Conservation (phyloP, 2,113 vertebrate species). For the Thymallus thymallus region DNA sequence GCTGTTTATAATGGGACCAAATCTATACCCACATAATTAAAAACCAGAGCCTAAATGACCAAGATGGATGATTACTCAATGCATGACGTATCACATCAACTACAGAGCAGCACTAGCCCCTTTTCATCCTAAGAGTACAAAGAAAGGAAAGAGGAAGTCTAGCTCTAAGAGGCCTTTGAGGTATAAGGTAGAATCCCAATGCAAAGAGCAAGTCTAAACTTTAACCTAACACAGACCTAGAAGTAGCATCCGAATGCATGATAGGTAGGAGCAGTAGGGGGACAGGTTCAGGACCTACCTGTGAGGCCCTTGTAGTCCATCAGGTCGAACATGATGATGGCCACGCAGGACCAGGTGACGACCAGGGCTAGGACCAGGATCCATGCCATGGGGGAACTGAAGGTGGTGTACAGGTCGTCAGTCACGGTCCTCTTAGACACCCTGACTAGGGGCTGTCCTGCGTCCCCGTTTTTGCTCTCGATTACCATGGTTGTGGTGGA, state of each 20-base stretch:
- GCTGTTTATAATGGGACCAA: too few relatives aligned
- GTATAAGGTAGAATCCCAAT: neutral
- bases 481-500: conserved; percentile 84
- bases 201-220: neutral
- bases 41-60: too few relatives aligned
- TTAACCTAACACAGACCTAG: conserved; percentile 8
- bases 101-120: too few relatives aligned
- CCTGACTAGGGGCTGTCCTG: conserved; percentile 64
- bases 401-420: conserved; percentile 85
- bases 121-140: too few relatives aligned
- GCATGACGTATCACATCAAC: too few relatives aligned
- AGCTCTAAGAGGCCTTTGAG: neutral
- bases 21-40: too few relatives aligned
- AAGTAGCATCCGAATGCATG: neutral
- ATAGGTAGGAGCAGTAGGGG: neutral
- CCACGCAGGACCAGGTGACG: conserved; percentile 95
- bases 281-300: conserved; percentile 71
- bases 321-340: conserved; percentile 94
- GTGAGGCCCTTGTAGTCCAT: conserved; percentile 86
- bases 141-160: neutral
- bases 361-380: conserved; percentile 90
- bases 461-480: conserved; percentile 81
- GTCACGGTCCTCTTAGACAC: conserved; percentile 78
- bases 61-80: too few relatives aligned
- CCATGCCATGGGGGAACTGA: conserved; percentile 96